Evolutionary conservation across 1,140 invertebrate species (phyloP).

Genomic region (Samia ricini): DNA sequence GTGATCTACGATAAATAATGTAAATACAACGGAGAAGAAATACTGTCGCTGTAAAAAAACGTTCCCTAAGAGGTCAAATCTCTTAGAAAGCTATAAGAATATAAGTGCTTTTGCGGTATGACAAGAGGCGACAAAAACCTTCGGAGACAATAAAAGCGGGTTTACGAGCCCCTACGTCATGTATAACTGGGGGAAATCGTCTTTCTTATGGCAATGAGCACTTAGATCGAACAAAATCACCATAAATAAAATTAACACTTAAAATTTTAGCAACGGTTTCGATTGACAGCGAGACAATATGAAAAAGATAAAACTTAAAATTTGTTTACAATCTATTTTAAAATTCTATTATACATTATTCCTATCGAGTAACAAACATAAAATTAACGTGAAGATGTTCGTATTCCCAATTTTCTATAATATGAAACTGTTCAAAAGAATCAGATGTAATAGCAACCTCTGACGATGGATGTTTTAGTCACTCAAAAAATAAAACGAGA

Average conservation of each 20-base stretch:
- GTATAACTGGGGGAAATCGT: slow-evolving; percentile 11
- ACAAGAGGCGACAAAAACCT: slow-evolving; percentile 11
- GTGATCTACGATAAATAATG: neutral
- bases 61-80: slow-evolving; percentile 6
- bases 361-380: too few species aligned
- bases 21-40: neutral
- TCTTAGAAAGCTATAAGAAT: slow-evolving; percentile 10
- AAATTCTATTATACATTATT: too few species aligned
- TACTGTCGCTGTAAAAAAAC: neutral
- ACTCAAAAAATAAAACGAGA: too few species aligned
- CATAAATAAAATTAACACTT: slow-evolving; percentile 11
- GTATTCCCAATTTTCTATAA: too few species aligned
- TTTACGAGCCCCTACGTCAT: slow-evolving; percentile 13
- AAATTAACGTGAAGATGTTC: too few species aligned
- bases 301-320: neutral
- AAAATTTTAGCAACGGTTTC: neutral
- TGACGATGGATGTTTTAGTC: too few species aligned
- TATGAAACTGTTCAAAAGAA: too few species aligned
- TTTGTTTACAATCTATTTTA: too few species aligned
- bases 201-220: slow-evolving; percentile 7
- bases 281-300: neutral
- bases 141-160: slow-evolving; percentile 2
- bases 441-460: too few species aligned
- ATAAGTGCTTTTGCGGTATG: slow-evolving; percentile 1
- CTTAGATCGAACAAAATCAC: neutral